Percentiles rank a stretch among this genome's conserved stretches.
Evolutionary conservation across 2,888 invertebrate species (phyloP).

Genomic region (Diloba caeruleocephala): DNA sequence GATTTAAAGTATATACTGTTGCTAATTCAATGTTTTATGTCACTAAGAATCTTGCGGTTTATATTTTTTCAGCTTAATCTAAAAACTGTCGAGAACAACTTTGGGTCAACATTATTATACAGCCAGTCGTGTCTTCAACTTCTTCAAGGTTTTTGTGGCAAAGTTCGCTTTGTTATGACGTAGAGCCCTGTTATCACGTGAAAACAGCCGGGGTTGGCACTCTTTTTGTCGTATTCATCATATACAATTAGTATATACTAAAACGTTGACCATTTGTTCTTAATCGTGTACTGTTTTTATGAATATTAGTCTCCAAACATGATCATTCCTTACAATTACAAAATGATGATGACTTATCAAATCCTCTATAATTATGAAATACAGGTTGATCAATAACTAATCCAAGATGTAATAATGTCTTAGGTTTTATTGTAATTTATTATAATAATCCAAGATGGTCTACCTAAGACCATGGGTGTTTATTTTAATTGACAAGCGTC

Average conservation of each 20-base stretch:
- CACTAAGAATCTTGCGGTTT: slow-evolving; percentile 5
- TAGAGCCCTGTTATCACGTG: slow-evolving; percentile 49
- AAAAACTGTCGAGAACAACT: slow-evolving; percentile 38
- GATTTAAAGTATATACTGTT: slow-evolving; percentile 1
- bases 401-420: too few species aligned
- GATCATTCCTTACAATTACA: too few species aligned
- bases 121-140: slow-evolving; percentile 41
- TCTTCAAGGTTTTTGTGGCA: slow-evolving; percentile 48
- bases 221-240: slow-evolving; percentile 49
- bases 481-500: too few species aligned
- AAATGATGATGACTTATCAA: too few species aligned
- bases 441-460: too few species aligned
- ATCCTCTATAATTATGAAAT: too few species aligned
- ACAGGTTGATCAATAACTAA: too few species aligned
- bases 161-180: slow-evolving; percentile 45
- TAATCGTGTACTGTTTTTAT: not conserved
- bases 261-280: slow-evolving; percentile 12
- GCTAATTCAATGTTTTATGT: slow-evolving; percentile 7
- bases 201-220: slow-evolving; percentile 42
- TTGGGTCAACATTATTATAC: slow-evolving; percentile 50
- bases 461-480: too few species aligned
- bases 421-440: too few species aligned
- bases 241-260: slow-evolving; percentile 24
- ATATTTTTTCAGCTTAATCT: slow-evolving; percentile 17
- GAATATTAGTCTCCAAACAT: not conserved